Percentiles rank a stretch among this genome's conserved stretches.
phyloP scores from a whole-genome alignment of 2,888 invertebrate genomes.

The Barypeithes pellucidus region DNA sequence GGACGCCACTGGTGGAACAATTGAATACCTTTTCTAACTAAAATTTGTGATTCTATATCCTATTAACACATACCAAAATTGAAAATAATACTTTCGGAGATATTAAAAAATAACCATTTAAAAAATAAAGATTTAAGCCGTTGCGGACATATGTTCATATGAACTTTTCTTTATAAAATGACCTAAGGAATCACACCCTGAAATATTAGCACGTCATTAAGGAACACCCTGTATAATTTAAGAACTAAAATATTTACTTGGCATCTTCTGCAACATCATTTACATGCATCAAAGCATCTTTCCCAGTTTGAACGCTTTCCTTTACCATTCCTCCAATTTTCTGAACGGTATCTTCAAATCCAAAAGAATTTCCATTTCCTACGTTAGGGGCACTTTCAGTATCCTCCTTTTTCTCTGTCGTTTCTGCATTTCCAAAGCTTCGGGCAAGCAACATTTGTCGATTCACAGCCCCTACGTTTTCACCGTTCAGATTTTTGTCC shows the following conservation, averaged over 20 bases:
- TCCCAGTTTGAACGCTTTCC: conserved; percentile 65
- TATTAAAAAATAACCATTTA: no score
- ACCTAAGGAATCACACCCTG: no score
- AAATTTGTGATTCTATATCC: no score
- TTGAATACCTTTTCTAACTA: no score
- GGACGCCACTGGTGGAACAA: no score
- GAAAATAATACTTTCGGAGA: no score
- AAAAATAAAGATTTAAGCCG: no score
- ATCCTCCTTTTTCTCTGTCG: neutral
- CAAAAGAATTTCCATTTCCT: conserved; percentile 41
- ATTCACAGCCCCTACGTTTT: conserved; percentile 52
- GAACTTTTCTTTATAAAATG: no score
- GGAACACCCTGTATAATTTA: no score
- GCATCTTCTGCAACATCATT: conserved; percentile 66
- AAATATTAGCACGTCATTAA: no score
- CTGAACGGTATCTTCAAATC: conserved; percentile 60
- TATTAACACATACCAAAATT: no score
- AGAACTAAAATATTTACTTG: conserved; percentile 58
- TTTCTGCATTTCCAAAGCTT: conserved; percentile 7
- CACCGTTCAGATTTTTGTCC: conserved; percentile 18
- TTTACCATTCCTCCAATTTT: conserved; percentile 61
- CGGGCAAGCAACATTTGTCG: conserved; percentile 37
- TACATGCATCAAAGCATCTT: conserved; percentile 65
- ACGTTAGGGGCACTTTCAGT: neutral
- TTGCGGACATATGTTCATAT: no score